phyloP scores from a whole-genome alignment of 2,113 vertebrate genomes.

The Dicerorhinus sumatrensis region DNA sequence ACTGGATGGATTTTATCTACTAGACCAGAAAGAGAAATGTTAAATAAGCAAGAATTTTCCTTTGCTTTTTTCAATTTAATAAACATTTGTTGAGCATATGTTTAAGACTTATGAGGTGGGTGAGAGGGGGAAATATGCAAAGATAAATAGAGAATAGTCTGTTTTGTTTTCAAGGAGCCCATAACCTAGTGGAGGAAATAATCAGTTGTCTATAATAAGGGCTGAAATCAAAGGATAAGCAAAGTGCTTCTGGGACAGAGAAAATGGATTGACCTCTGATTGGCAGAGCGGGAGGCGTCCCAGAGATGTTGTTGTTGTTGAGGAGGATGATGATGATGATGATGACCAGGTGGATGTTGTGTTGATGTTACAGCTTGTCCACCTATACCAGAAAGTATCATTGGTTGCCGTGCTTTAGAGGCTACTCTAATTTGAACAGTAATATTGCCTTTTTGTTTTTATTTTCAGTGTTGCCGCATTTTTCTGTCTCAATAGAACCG shows the following conservation, averaged over 20 bases:
- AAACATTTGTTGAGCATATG: neutral
- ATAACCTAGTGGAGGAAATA: neutral
- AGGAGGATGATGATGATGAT: neutral
- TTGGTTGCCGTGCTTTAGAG: neutral
- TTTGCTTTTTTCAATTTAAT: slow-evolving; percentile 34
- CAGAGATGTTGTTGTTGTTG: neutral
- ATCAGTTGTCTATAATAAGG: neutral
- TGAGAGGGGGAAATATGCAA: neutral
- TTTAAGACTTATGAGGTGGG: neutral
- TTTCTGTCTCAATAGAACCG: slow-evolving; percentile 87
- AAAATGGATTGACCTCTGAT: neutral
- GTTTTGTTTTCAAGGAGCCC: slow-evolving; percentile 32
- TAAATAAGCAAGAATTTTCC: slow-evolving; percentile 4
- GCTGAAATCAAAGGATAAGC: neutral
- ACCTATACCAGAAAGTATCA: neutral
- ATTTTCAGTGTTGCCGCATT: slow-evolving; percentile 89
- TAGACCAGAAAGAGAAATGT: neutral
- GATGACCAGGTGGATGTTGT: neutral
- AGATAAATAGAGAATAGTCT: neutral
- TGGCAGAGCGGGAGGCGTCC: neutral
- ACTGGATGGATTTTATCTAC: neutral
- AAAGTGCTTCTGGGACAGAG: neutral
- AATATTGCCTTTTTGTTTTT: slow-evolving; percentile 52
- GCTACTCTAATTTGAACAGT: neutral
- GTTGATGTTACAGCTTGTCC: neutral